Base-by-base conservation (phyloP, 2,888 invertebrate species). In the Ophion obscuratus region DNA sequence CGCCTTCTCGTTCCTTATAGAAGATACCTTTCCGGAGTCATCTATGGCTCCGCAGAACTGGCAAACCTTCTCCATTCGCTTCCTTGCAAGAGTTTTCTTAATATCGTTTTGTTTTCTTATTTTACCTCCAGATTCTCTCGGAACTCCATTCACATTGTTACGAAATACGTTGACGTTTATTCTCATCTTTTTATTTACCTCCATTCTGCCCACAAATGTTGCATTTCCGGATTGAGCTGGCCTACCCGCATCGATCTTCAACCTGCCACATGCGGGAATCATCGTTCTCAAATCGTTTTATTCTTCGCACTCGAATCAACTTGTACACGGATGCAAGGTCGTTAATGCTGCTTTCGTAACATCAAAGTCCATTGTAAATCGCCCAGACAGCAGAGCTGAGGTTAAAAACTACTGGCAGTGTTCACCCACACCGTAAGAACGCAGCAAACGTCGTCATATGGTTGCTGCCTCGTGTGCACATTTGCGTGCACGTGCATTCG, bases 221-320 rank as follows among this genome's bases (percentile, higher is more conserved):
- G 75, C 61, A 80, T 85, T 82, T 85, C 83, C 85, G 82, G 79
- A 61, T 67, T 31, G n/a, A 17, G 14, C 31, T 27, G 68, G 66
- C 74, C 81, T 68, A 82, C 85, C 68, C 24, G 40, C 2, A 61
- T 57, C 24, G 47, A 20, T 44, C 44, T 17, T 11, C 31, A 71
- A 75, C 73, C 73, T 40, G 24, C 53, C 59, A 36, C 24, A 62
- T 11, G 17, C 59, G 27, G 2, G 7, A 67, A 47, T 36, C 36
- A 3, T 9, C 59, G 20, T 62, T 27, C 9, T n/a, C 6, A 24
- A 24, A 74, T 40, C 61, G 57, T 44, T 57, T 36, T 40, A 24
- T 64, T 61, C 64, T 40, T 36, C 40, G 40, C 31, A 6, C 17
- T 59, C 61, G 2, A 11, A 24, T 24, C 64, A 27, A 66, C 9